Evolutionary conservation across 2,888 invertebrate genomes (phyloP).

Genomic region (Limnephilus rhombicus): DNA sequence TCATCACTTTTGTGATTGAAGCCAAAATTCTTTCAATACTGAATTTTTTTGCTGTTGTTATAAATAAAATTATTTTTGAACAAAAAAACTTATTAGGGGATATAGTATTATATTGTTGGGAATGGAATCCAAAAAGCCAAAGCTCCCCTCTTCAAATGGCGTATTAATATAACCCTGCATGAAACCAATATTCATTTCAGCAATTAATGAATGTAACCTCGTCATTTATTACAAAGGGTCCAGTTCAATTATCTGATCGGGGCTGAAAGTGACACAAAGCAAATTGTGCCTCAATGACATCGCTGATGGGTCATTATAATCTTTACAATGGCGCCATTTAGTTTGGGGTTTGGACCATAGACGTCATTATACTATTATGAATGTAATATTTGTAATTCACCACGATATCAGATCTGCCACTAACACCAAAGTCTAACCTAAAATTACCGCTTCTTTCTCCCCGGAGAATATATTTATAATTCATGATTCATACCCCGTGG

Average conservation of each 20-base stretch:
- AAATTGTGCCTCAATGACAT: slow-evolving; percentile 30
- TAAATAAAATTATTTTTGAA: too few species aligned
- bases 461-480: too few species aligned
- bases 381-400: not conserved
- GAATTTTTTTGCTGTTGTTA: too few species aligned
- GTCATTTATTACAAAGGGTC: slow-evolving; percentile 2
- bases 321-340: not conserved
- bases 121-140: not conserved
- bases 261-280: slow-evolving; percentile 37
- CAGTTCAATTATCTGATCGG: not conserved
- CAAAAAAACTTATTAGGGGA: not conserved
- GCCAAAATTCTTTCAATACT: not conserved
- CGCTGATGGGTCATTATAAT: slow-evolving; percentile 39
- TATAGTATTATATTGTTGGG: not conserved
- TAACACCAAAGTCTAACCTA: too few species aligned
- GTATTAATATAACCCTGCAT: not conserved
- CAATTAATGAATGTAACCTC: not conserved
- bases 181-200: not conserved
- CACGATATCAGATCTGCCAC: not conserved
- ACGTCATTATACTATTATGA: not conserved
- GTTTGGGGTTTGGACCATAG: not conserved
- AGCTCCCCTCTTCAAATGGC: not conserved
- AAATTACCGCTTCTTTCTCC: too few species aligned
- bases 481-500: too few species aligned
- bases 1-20: not conserved